Base-by-base conservation (phyloP, 2,888 invertebrate genomes). In the Lithophane leautieri region DNA sequence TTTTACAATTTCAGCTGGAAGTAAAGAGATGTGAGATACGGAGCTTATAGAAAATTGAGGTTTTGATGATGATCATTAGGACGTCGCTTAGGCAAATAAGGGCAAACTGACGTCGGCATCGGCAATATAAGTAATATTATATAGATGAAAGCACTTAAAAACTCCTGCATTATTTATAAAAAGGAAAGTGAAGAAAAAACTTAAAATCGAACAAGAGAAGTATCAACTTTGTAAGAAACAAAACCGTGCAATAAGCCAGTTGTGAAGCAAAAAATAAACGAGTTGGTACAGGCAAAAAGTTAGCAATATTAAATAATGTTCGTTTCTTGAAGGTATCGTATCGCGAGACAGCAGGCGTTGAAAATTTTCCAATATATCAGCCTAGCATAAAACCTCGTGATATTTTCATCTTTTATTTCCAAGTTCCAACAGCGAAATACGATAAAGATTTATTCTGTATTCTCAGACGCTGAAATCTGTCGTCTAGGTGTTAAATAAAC, bases 361-460 rank as follows among this genome's bases (percentile, higher is more conserved):
- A 88, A 88, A 84, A 73, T 68, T 86, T 84, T 86, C 78, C 86
- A 89, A 89, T 89, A 86, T 84, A 68, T 81, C 79, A 83, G 78
- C 70, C 80, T 85, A 81, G 79, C 78, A 78, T 65, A 85, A 83
- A 83, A 82, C 68, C 74, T 76, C 65, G 42, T 84, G 72, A 82
- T 82, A 85, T 84, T 84, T 76, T 80, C 74, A 82, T 76, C 71
- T 85, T 83, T 81, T 86, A 81, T 86, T 85, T 79, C 66, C 70
- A 67, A 83, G 79, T 84, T 79, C 71, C 74, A 68, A 73, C 68
- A 73, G 74, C 11, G 65, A 71, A 84, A 81, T 75, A 70, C 58
- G 75, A 78, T 78, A 84, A 77, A 76, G 81, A 81, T 86, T 76
- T 88, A 82, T 88, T 82, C 61, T 82, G 70, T 77, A 70, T 78